A percentile compares a stretch with the other conserved stretches of the same genome.
Evolutionary conservation across 2,797 vertebrate genomes (phyloP).

Genomic region (Acrocephalus scirpaceus): DNA sequence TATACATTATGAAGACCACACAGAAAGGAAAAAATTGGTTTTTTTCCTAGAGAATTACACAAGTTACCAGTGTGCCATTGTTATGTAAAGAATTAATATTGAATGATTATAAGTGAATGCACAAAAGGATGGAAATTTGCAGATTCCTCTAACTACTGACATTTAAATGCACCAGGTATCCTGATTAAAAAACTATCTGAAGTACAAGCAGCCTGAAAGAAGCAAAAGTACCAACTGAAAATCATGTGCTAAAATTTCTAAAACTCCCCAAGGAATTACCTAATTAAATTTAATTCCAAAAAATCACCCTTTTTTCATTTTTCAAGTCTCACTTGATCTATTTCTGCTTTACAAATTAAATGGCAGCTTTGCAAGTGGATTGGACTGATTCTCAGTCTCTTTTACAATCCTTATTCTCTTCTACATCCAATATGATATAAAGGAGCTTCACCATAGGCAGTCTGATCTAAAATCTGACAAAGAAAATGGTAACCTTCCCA

Average conservation of each 20-base stretch:
- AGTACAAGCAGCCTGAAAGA: neutral
- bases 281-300: constrained; percentile 4
- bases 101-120: neutral
- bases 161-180: neutral
- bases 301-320: neutral
- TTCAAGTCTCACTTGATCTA: neutral
- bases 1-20: neutral
- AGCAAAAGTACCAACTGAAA: neutral
- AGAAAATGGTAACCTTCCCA: neutral
- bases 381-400: neutral
- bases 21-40: neutral
- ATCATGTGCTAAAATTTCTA: neutral
- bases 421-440: neutral
- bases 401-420: neutral
- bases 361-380: neutral
- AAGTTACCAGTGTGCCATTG: neutral
- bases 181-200: neutral
- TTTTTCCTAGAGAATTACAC: neutral
- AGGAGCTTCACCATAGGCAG: neutral
- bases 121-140: neutral
- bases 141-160: neutral
- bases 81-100: neutral
- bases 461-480: neutral
- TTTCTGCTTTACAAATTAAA: neutral
- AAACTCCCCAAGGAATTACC: neutral